A percentile compares a stretch with the other conserved stretches of the same genome.
Conservation (phyloP, 2,797 vertebrate species). For the Alectoris magna region DNA sequence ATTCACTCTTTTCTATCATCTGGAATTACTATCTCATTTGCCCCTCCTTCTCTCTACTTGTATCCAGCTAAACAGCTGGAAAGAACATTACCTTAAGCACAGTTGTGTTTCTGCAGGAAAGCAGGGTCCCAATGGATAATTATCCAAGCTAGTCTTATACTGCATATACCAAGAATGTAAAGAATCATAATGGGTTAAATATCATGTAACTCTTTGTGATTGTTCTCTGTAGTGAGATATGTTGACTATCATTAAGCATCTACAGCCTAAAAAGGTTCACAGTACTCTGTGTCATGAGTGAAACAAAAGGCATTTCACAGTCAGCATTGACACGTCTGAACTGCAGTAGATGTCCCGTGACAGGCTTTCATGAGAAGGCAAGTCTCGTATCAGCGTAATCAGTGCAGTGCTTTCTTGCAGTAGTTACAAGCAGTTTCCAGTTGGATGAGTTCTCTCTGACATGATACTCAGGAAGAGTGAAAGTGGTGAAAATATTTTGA, state of each 20-base stretch:
- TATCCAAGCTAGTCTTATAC: conserved; percentile 20
- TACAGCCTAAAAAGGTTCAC: conserved; percentile 8
- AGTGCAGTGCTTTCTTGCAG: not conserved
- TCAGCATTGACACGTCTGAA: not conserved
- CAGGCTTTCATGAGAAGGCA: not conserved
- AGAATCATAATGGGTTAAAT: conserved; percentile 25
- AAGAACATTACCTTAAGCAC: conserved; percentile 61
- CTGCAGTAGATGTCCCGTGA: not conserved
- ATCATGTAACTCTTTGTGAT: conserved; percentile 39
- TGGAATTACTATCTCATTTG: conserved; percentile 66
- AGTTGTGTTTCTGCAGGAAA: conserved; percentile 60
- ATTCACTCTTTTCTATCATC: conserved; percentile 52
- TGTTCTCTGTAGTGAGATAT: conserved; percentile 10
- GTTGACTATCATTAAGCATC: conserved; percentile 15
- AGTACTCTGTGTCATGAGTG: not conserved
- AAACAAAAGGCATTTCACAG: conserved; percentile 43
- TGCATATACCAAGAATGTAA: conserved; percentile 42
- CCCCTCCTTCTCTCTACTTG: conserved; percentile 9
- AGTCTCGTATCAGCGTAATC: not conserved
- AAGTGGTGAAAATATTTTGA: not conserved
- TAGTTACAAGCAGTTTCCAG: not conserved
- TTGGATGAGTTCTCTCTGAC: not conserved
- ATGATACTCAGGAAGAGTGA: not conserved
- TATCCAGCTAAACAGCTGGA: conserved; percentile 70
- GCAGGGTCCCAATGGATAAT: conserved; percentile 55